Conservation (phyloP, 1,140 invertebrate species). For the Argopecten irradians region DNA sequence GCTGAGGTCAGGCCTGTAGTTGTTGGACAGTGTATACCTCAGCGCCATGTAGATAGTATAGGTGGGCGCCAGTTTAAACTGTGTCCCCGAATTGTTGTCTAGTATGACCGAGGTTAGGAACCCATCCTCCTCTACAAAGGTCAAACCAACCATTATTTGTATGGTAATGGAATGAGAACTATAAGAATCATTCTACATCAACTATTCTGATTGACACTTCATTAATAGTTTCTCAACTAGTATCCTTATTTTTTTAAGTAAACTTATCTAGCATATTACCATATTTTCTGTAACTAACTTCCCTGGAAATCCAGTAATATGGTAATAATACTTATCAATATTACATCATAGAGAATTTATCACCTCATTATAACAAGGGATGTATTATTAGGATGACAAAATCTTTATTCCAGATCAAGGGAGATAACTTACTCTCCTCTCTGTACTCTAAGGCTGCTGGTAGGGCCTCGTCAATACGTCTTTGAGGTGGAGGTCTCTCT, state of each 20-base stretch:
- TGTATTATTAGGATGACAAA: background rate
- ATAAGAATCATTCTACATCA: too few relatives aligned
- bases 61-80: slow-evolving; percentile 89
- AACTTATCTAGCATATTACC: too few relatives aligned
- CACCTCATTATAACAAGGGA: background rate
- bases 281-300: too few relatives aligned
- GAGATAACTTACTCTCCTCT: slow-evolving; percentile 83
- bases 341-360: too few relatives aligned
- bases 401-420: background rate
- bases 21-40: slow-evolving; percentile 92
- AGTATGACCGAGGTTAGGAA: slow-evolving; percentile 92
- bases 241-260: background rate
- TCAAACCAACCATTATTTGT: background rate
- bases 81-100: slow-evolving; percentile 82
- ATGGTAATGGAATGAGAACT: too few relatives aligned
- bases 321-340: too few relatives aligned
- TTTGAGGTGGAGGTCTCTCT: slow-evolving; percentile 34
- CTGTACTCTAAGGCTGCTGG: slow-evolving; percentile 96
- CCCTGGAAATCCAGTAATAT: too few relatives aligned
- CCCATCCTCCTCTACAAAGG: slow-evolving; percentile 85
- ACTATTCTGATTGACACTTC: too few relatives aligned
- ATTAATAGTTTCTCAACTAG: too few relatives aligned
- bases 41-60: slow-evolving; percentile 96
- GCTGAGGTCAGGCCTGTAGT: slow-evolving; percentile 93
- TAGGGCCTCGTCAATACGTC: slow-evolving; percentile 82